phyloP scores from a whole-genome alignment of 2,888 invertebrate species.

The Spodoptera picta region DNA sequence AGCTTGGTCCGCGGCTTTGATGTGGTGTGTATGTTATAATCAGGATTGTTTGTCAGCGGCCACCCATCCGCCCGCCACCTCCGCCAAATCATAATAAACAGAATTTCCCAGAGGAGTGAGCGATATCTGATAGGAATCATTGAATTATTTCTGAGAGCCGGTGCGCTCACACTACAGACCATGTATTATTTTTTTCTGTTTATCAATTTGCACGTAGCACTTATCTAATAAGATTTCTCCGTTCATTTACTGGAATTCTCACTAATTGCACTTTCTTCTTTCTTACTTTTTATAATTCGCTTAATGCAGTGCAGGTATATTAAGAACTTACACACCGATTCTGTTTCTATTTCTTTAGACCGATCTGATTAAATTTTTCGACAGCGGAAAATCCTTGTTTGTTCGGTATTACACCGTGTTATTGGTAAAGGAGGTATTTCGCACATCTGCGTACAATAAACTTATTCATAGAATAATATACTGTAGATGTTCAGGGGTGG shows the following conservation, averaged over 20 bases:
- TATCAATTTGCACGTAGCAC: slow-evolving; percentile 51
- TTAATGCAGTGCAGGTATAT: slow-evolving; percentile 1
- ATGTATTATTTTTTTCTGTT: slow-evolving; percentile 51
- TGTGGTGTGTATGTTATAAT: slow-evolving; percentile 79
- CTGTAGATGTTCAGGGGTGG: slow-evolving; percentile 77
- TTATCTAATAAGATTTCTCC: slow-evolving; percentile 44
- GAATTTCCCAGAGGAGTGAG: slow-evolving; percentile 70
- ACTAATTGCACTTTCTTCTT: slow-evolving; percentile 40
- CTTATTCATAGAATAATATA: slow-evolving; percentile 85
- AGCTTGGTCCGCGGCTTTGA: slow-evolving; percentile 77
- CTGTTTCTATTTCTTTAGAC: slow-evolving; percentile 5
- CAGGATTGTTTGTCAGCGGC: slow-evolving; percentile 73
- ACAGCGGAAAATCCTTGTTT: slow-evolving; percentile 8
- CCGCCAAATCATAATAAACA: slow-evolving; percentile 70
- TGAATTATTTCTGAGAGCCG: slow-evolving; percentile 66
- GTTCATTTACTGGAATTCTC: slow-evolving; percentile 36
- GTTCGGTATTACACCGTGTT: slow-evolving; percentile 38
- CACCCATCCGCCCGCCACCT: slow-evolving; percentile 55
- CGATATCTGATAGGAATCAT: slow-evolving; percentile 69
- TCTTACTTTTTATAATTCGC: slow-evolving; percentile 29
- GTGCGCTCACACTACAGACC: slow-evolving; percentile 26
- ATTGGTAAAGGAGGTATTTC: slow-evolving; percentile 55
- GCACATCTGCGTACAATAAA: slow-evolving; percentile 70
- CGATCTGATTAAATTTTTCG: slow-evolving; percentile 11
- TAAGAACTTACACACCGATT: neutral